Evolutionary conservation across 2,888 invertebrate genomes (phyloP).

Genomic region (Lochmaea crataegi): DNA sequence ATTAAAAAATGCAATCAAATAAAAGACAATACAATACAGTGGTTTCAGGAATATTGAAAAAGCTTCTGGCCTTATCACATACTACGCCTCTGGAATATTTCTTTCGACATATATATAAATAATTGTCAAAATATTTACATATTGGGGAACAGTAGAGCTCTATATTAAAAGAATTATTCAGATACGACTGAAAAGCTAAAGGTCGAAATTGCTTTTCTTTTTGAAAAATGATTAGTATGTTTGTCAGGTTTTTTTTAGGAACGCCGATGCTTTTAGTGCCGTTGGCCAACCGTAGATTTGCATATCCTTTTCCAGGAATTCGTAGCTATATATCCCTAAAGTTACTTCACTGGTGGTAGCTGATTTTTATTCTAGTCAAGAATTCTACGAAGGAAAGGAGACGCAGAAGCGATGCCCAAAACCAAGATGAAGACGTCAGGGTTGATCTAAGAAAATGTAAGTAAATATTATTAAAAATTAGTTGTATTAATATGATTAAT

Average conservation of each 20-base stretch:
- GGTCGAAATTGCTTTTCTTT: constrained; percentile 11
- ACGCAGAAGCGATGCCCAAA: constrained; percentile 61
- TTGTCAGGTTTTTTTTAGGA: constrained; percentile 17
- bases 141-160: neutral
- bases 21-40: too few relatives aligned
- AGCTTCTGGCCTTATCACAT: too few relatives aligned
- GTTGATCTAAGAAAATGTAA: neutral
- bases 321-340: constrained; percentile 17
- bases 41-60: too few relatives aligned
- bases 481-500: too few relatives aligned
- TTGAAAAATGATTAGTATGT: constrained; percentile 15
- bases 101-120: too few relatives aligned
- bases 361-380: constrained; percentile 63
- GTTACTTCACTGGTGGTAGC: constrained; percentile 46
- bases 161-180: constrained; percentile 16
- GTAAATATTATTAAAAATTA: too few relatives aligned
- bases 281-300: constrained; percentile 21
- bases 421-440: constrained; percentile 42
- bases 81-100: too few relatives aligned
- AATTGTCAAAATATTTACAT: neutral
- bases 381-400: constrained; percentile 55
- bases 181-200: neutral
- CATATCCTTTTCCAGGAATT: constrained; percentile 18
- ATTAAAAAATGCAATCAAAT: too few relatives aligned
- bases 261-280: constrained; percentile 18